Evolutionary conservation across 2,113 vertebrate genomes (phyloP), one percentile per base, ranked within the genome.

Genomic region (Grammomys dolichurus): DNA sequence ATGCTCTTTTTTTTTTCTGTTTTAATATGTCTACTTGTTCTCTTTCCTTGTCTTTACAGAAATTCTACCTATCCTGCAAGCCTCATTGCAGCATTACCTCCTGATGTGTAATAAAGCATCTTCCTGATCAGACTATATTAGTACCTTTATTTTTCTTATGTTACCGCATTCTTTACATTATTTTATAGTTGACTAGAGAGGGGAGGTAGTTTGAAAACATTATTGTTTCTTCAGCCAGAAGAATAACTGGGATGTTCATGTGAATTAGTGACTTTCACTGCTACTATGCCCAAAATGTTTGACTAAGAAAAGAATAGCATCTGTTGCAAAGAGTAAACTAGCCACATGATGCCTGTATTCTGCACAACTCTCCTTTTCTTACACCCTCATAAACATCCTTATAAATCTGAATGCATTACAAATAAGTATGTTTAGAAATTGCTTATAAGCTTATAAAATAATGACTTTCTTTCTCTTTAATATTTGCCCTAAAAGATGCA

Each of bases 391-490:
- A 63, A 36, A 12, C 54, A 90, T 82, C 69, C 28, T 31, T 58
- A 9, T 58, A 95, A 94, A 92, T 95, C 14, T 85, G 36, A 81
- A 3, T 87, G 11, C 3, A 91, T 22, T 67, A 89, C 80, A 56
- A 85, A 90, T 76, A 86, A 96, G 69, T 63, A 89, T 84, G 13
- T 89, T 94, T 95, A 89, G 60, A 82, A 95, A 86, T 85, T 96
- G 76, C 26, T 85, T 96, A 69, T 48, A 1, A 84, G 7, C 4
- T 93, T 17, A 91, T 81, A 92, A 96, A 97, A 94, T 95, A 90
- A 94, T 88, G 46, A 91, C 31, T 93, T 96, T 95, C 51, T 13
- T 94, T 22, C 75, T 82, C 72, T 16, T 98, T 95, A 88, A 96
- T 85, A 92, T 90, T 89, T 78, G 69, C 63, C 28, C 20, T 72